Evolutionary conservation across 1,140 invertebrate species (phyloP), one percentile per base, ranked within the genome.

Genomic region (Leptopilina clavipes): DNA sequence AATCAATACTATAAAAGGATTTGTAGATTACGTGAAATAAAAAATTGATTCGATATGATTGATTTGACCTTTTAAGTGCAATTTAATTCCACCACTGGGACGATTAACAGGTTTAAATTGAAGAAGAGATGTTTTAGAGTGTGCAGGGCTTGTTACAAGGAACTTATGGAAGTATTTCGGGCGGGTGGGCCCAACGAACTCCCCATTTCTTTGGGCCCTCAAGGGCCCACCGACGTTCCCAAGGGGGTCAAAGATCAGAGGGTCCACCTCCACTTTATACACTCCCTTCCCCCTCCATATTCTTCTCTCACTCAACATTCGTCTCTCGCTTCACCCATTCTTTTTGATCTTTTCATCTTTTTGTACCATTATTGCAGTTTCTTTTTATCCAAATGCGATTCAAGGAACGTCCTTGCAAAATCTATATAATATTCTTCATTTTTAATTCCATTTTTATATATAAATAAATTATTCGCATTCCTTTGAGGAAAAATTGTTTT

Each of bases 241-340:
- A 78, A 9, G 76, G 72, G 81, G 80, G 80, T 83, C 79, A 83
- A 72, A 82, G 81, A 80, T 83, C 79, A 76, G 44, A 44, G 73
- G 77, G 73, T 77, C 82, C 76, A 77, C 77, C 77, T 79, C 74
- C 77, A 37, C 74, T 11, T 59, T 74, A 73, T 77, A 40, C 5
- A 65, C 54, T 74, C 76, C 70, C 70, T 79, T 71, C 31, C 54
- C 43, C n/a, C 12, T 77, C 45, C 12, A 17, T 17, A 14, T 65
- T 19, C 70, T 19, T 72, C 40, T 76, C 54, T 54, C 65, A 25
- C n/a, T 40, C 44, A 25, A 70, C 48, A 19, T 18, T 43, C 25
- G 31, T 31, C 59, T 31, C 31, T 70, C 37, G 25, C 45, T 37
- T 70, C n/a, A n/a, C 19, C 31, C 52, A 37, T 45, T 18, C 59